Conservation (phyloP, 2,113 vertebrate genomes). For the Diadophis punctatus region DNA sequence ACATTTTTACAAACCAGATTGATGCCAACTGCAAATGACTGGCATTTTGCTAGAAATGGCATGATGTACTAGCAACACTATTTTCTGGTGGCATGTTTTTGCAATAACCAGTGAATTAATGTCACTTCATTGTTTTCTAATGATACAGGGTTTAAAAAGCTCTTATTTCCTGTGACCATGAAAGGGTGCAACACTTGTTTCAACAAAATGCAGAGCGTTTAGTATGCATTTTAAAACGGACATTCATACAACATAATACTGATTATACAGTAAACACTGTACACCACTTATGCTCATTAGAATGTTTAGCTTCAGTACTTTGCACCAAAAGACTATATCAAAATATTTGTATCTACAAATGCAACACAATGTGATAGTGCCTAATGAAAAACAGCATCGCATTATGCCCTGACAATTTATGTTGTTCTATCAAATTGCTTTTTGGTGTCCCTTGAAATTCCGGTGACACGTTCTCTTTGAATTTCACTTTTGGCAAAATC, state of each 20-base stretch:
- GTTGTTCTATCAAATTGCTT: background rate
- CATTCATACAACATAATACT: background rate
- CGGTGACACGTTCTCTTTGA: background rate
- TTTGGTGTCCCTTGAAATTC: background rate
- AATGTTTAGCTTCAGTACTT: too few species aligned
- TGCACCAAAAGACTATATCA: background rate
- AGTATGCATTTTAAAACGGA: background rate
- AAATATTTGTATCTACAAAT: background rate
- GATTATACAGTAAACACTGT: background rate
- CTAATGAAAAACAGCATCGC: background rate
- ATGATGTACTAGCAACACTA: background rate
- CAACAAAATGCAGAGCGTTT: background rate
- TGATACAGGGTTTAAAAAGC: background rate
- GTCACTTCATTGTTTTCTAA: background rate
- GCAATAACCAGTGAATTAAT: background rate
- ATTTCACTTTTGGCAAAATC: background rate
- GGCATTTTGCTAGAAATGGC: background rate
- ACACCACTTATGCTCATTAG: background rate
- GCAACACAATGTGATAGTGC: background rate
- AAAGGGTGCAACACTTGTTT: background rate
- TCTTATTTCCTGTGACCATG: background rate
- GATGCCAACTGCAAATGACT: background rate
- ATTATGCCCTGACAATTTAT: too few species aligned
- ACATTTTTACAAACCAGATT: background rate
- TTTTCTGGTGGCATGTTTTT: background rate